Evolutionary conservation across 2,888 invertebrate species (phyloP).

Genomic region (Euspilapteryx auroguttella): DNA sequence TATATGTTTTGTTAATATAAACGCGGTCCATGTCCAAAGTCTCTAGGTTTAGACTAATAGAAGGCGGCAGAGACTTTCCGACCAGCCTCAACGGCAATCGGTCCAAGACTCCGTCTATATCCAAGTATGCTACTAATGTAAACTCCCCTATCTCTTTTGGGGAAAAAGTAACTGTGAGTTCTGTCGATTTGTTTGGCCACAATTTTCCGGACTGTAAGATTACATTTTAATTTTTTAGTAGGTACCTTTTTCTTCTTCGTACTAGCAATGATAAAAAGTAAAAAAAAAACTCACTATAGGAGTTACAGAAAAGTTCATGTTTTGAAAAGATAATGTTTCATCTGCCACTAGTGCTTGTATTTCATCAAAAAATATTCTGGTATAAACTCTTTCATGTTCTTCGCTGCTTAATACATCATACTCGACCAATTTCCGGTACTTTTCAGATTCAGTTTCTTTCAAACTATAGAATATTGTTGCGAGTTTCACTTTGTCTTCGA

Average conservation of each 20-base stretch:
- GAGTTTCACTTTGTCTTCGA: constrained; percentile 40
- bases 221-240: too few species aligned
- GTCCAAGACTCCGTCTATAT: constrained; percentile 55
- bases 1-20: constrained; percentile 59
- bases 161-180: constrained; percentile 55
- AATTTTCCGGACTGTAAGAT: constrained; percentile 55
- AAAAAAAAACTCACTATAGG: constrained; percentile 62
- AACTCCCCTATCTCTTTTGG: constrained; percentile 56
- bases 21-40: constrained; percentile 59
- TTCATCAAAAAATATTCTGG: constrained; percentile 44
- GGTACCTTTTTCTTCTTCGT: too few species aligned
- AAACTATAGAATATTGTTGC: constrained; percentile 31
- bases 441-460: constrained; percentile 30
- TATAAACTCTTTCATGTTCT: constrained; percentile 41
- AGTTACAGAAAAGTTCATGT: constrained; percentile 47
- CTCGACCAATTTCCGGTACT: constrained; percentile 29
- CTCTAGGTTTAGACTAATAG: constrained; percentile 54
- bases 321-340: constrained; percentile 28
- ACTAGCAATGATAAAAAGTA: too few species aligned
- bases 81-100: constrained; percentile 51
- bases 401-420: constrained; percentile 40
- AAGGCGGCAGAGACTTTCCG: constrained; percentile 62
- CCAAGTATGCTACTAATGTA: constrained; percentile 53
- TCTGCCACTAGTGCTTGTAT: constrained; percentile 41
- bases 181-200: constrained; percentile 56